Percentiles rank a stretch among this genome's conserved stretches.
phyloP scores from a whole-genome alignment of 2,888 invertebrate species.

The Agrochola lychnidis region DNA sequence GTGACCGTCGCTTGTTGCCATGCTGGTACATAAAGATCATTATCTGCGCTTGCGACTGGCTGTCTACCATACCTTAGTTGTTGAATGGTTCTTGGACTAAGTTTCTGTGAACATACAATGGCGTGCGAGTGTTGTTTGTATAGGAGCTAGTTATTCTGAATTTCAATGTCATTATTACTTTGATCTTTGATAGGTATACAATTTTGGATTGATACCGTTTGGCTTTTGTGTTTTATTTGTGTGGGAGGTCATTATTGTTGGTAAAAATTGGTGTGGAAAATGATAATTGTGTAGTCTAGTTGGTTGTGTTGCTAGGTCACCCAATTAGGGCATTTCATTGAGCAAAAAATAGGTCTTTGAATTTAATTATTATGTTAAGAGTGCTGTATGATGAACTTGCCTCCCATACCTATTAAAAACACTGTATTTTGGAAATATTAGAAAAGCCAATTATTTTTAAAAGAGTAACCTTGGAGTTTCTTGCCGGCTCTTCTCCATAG shows the following conservation, averaged over 20 bases:
- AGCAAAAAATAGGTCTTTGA: background rate
- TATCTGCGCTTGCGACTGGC: conserved; percentile 50
- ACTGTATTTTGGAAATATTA: too few relatives aligned
- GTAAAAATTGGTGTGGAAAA: conserved; percentile 12
- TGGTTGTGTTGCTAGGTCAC: conserved; percentile 29
- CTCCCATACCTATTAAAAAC: too few relatives aligned
- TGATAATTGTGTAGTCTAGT: conserved; percentile 8
- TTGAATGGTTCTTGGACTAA: conserved; percentile 28
- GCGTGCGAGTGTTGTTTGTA: conserved; percentile 19
- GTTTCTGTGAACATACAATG: conserved; percentile 36
- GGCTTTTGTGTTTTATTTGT: conserved; percentile 10
- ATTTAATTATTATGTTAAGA: conserved; percentile 8
- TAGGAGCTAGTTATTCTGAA: conserved; percentile 21
- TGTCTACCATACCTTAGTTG: conserved; percentile 47
- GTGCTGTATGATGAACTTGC: background rate
- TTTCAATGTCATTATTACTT: conserved; percentile 20
- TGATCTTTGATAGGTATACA: conserved; percentile 10
- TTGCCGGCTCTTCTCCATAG: too few relatives aligned
- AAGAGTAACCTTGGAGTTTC: too few relatives aligned
- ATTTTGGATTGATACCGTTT: conserved; percentile 7
- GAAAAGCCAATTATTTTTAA: too few relatives aligned
- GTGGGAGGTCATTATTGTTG: conserved; percentile 22
- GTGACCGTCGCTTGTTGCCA: conserved; percentile 57
- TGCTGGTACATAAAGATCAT: conserved; percentile 45
- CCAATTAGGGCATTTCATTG: conserved; percentile 18